Conservation (phyloP, 2,888 invertebrate species). For the Noctua janthina region DNA sequence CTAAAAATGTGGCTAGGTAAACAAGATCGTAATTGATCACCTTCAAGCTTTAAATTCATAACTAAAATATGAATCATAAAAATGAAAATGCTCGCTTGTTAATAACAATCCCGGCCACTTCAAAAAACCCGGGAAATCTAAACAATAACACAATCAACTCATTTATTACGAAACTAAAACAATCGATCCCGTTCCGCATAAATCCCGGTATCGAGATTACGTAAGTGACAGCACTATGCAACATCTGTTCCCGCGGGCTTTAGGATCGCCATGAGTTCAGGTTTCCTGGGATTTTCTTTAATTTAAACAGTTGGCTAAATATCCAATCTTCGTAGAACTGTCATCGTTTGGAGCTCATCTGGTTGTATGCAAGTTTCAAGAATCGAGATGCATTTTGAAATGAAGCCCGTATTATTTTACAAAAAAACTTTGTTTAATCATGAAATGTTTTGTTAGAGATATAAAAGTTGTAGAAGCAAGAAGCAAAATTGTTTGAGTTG, state of each 20-base stretch:
- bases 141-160: slow-evolving; percentile 29
- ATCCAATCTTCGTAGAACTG: slow-evolving; percentile 36
- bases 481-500: background rate
- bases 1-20: slow-evolving; percentile 12
- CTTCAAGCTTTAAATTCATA: background rate
- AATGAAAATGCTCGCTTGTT: slow-evolving; percentile 1
- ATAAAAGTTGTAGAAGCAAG: background rate
- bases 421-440: background rate
- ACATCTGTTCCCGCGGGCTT: slow-evolving; percentile 45
- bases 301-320: slow-evolving; percentile 42
- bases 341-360: slow-evolving; percentile 24
- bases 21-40: slow-evolving; percentile 33
- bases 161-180: slow-evolving; percentile 31
- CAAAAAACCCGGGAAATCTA: slow-evolving; percentile 23
- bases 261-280: slow-evolving; percentile 22
- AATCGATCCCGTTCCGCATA: slow-evolving; percentile 38
- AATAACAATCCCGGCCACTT: slow-evolving; percentile 5
- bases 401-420: background rate
- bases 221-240: slow-evolving; percentile 58
- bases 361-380: slow-evolving; percentile 15
- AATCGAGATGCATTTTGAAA: slow-evolving; percentile 21
- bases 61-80: slow-evolving; percentile 7
- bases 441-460: background rate
- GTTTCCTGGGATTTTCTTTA: slow-evolving; percentile 47
- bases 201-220: slow-evolving; percentile 51